A percentile compares a stretch with the other conserved stretches of the same genome.
Evolutionary conservation across 2,888 invertebrate genomes (phyloP).

Genomic region (Rhingia campestris): DNA sequence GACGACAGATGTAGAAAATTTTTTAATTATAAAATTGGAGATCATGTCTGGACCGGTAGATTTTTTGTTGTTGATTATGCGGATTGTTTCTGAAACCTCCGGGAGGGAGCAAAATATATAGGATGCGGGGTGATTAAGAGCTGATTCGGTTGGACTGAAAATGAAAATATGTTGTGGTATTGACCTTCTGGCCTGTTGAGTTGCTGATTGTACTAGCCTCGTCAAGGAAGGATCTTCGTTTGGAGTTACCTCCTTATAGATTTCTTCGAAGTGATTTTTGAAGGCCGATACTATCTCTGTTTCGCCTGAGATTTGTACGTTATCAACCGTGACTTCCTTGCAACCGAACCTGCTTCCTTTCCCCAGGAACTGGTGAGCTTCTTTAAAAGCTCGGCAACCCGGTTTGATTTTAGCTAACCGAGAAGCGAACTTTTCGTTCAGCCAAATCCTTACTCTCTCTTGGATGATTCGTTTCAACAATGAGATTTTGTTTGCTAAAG

Average conservation of each 20-base stretch:
- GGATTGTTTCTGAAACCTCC: no score
- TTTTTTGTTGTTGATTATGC: no score
- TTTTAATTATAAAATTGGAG: slow-evolving; percentile 47
- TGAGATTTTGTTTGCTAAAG: not conserved
- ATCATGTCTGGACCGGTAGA: no score
- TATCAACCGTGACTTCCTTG: no score
- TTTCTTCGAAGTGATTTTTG: no score
- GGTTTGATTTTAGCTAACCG: slow-evolving; percentile 7
- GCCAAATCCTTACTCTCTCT: not conserved
- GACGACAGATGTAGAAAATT: slow-evolving; percentile 17
- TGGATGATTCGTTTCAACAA: not conserved
- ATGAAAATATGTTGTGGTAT: no score
- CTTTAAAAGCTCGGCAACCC: not conserved
- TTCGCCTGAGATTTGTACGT: no score
- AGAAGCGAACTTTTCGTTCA: not conserved
- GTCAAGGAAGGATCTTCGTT: not conserved
- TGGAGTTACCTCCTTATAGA: not conserved
- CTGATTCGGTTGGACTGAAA: not conserved
- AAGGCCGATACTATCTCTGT: no score
- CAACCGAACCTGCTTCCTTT: not conserved
- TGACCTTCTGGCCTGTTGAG: not conserved
- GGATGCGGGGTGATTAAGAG: not conserved
- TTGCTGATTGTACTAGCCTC: not conserved
- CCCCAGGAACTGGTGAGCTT: not conserved
- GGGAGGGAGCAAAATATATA: not conserved